Base-by-base conservation (phyloP, 2,888 invertebrate genomes). In the Catocala fraxini region DNA sequence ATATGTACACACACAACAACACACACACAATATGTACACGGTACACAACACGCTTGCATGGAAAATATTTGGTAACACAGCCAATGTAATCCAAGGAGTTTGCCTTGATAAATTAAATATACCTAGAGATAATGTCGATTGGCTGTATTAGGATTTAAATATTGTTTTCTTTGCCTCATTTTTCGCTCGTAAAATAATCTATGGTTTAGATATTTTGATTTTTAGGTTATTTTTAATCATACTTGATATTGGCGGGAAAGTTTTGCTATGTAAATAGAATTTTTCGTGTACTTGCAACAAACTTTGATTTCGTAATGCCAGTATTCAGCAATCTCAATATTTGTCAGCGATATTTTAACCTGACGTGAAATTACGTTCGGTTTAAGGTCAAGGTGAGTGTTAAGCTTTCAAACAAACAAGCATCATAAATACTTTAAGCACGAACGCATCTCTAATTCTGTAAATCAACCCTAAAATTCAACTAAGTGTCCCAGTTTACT, bases 11-110 rank as follows among this genome's bases (percentile, higher is more conserved):
- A 87, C 87, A 89, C 84, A 89, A 81, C 58, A 73, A 73, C 72
- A 75, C 61, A 73, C 84, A 87, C 84, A 87, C 79, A 80, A 82
- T 90, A 85, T 91, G 87, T 88, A 58, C 58, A 51, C 53, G 51
- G 56, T 25, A 84, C 88, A 82, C 79, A 83, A 83, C 81, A 89
- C 79, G 89, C 91, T 90, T 89, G 87, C 91, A 91, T 86, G 84
- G 87, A 92, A 91, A 93, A 93, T 93, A 93, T 93, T 93, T 93
- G 90, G 92, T 87, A 89, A 92, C 88, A 85, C 85, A 85, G 82
- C 84, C 85, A 87, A 87, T 88, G 92, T 91, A 89, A 91, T 88
- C 90, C 83, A 85, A 90, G 88, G 84, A 86, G 89, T 92, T 91
- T 91, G 86, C 88, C 86, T 90, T 91, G 88, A 90, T 89, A 89